phyloP scores from a whole-genome alignment of 2,113 vertebrate genomes.

The Rhea americana region DNA sequence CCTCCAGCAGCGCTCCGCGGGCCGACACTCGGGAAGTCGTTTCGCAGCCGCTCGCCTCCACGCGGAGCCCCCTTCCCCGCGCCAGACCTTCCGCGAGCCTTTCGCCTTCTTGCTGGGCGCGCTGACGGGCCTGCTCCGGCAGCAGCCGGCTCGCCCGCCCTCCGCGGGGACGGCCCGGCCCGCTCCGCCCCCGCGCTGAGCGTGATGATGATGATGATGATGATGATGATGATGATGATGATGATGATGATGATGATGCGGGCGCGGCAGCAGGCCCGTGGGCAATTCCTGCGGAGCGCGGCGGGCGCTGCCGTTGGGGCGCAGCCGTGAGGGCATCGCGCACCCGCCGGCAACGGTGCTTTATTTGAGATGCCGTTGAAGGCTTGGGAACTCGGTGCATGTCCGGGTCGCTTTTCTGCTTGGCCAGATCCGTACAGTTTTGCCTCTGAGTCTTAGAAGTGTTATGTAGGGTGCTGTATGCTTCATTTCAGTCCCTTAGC shows the following conservation, averaged over 20 bases:
- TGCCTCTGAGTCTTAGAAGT: fast-evolving
- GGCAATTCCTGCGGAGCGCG: no score
- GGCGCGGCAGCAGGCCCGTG: no score
- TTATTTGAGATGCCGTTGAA: fast-evolving
- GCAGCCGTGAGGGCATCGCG: background rate
- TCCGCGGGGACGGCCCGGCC: no score
- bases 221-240: no score
- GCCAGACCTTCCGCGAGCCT: background rate
- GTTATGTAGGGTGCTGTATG: fast-evolving
- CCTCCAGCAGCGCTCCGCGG: background rate
- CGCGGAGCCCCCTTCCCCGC: no score
- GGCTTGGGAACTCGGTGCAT: background rate
- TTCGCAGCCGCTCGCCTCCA: background rate
- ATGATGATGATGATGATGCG: no score
- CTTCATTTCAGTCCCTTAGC: background rate
- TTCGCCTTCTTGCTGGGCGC: no score
- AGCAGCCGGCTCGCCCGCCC: no score
- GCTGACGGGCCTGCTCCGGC: background rate
- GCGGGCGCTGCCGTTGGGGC: no score
- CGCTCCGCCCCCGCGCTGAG: no score
- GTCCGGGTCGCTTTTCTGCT: fast-evolving
- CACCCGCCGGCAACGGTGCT: no score
- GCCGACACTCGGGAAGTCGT: background rate
- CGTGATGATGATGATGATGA: no score
- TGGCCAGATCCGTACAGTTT: fast-evolving